phyloP scores from a whole-genome alignment of 2,888 invertebrate species.

The Caenorhabditis sp. region DNA sequence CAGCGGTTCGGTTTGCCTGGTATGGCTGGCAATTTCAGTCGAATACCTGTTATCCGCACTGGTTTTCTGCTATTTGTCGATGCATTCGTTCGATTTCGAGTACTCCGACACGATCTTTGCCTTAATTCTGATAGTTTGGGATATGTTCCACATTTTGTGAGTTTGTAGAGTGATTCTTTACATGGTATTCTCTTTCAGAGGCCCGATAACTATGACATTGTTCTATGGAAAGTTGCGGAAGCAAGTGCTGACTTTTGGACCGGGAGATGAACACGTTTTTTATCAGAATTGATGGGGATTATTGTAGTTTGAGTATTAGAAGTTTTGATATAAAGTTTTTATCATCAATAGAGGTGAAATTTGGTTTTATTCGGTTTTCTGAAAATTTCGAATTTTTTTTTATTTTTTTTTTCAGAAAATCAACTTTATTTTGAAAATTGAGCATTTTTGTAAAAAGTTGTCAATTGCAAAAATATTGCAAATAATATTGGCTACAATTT shows the following conservation, averaged over 20 bases:
- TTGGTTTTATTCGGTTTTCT: too few relatives aligned
- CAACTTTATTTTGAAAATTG: too few relatives aligned
- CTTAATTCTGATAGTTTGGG: slow-evolving; percentile 36
- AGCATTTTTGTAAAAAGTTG: too few relatives aligned
- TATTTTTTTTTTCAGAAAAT: too few relatives aligned
- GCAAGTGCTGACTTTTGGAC: slow-evolving; percentile 5
- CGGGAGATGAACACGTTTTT: slow-evolving; percentile 7
- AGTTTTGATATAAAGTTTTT: too few relatives aligned
- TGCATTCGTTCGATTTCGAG: slow-evolving; percentile 23
- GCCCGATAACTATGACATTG: slow-evolving; percentile 24
- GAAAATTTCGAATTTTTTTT: too few relatives aligned
- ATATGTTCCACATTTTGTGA: slow-evolving; percentile 35
- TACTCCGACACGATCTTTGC: slow-evolving; percentile 28
- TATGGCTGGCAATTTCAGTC: slow-evolving; percentile 11
- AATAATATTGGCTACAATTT: too few relatives aligned
- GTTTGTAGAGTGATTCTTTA: background rate
- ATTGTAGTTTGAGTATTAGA: too few relatives aligned
- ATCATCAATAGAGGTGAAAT: too few relatives aligned
- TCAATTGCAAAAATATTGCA: too few relatives aligned
- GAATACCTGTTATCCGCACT: slow-evolving; percentile 12
- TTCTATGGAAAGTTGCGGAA: slow-evolving; percentile 9
- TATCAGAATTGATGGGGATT: background rate
- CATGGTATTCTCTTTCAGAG: slow-evolving; percentile 15
- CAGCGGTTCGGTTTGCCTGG: background rate
- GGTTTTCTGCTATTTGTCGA: slow-evolving; percentile 25